Evolutionary conservation across 2,888 invertebrate genomes (phyloP).

Genomic region (Pilophorus perplexus): DNA sequence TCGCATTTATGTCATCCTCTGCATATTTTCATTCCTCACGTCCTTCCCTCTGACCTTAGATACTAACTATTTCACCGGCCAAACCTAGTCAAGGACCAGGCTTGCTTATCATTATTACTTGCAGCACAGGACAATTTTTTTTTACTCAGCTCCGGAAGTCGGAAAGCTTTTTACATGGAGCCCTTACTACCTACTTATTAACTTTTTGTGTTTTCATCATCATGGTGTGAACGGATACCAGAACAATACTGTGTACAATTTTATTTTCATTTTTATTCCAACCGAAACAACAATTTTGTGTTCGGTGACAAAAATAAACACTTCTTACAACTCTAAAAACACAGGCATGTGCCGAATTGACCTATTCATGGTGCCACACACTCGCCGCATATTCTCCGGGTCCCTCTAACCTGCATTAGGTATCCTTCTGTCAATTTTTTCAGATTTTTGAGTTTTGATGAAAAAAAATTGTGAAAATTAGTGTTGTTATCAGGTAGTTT

Average conservation of each 20-base stretch:
- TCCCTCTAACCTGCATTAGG: no score
- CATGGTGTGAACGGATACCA: slow-evolving; percentile 25
- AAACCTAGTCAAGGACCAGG: slow-evolving; percentile 41
- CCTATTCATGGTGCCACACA: no score
- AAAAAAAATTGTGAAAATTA: no score
- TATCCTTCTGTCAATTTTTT: no score
- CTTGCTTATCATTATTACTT: slow-evolving; percentile 32
- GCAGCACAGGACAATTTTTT: slow-evolving; percentile 26
- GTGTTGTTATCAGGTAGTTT: no score
- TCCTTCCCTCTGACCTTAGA: not conserved
- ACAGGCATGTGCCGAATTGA: no score
- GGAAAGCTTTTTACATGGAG: slow-evolving; percentile 15
- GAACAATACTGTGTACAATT: slow-evolving; percentile 10
- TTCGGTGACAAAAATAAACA: no score
- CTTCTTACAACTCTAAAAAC: no score
- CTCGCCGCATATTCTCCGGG: no score
- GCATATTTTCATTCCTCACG: not conserved
- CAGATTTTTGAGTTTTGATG: slow-evolving; percentile 13
- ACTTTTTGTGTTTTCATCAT: slow-evolving; percentile 24
- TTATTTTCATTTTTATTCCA: not conserved
- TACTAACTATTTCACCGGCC: slow-evolving; percentile 31
- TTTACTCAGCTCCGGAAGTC: slow-evolving; percentile 10
- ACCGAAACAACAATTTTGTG: no score
- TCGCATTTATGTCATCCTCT: not conserved
- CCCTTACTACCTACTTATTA: not conserved